Evolutionary conservation across 35 echinoderm and acorn worm genomes (phyloP).

Genomic region (Patiria miniata): DNA sequence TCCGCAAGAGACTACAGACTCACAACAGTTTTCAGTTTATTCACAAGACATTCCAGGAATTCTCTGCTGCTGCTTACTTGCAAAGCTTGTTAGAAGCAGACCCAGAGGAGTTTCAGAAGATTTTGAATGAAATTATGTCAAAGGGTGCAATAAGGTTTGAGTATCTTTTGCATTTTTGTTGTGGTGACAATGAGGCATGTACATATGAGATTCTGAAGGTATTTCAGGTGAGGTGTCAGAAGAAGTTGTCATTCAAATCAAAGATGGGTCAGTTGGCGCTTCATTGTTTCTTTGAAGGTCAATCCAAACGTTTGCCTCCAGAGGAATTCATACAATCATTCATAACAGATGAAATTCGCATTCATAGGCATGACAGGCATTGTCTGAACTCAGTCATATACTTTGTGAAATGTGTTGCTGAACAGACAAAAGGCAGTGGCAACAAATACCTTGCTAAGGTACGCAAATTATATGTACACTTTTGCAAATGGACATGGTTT

Average conservation of each 20-base stretch:
- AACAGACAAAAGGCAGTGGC: not conserved
- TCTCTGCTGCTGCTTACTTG: not conserved
- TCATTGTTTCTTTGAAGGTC: not conserved
- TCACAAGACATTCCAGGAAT: conserved; percentile 9
- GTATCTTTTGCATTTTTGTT: not conserved
- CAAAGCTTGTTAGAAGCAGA: not conserved
- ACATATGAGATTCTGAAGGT: not conserved
- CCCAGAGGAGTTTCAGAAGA: not conserved
- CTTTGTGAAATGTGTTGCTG: not conserved
- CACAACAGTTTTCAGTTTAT: not conserved
- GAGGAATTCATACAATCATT: not conserved
- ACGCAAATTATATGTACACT: not conserved
- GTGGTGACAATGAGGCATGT: not conserved
- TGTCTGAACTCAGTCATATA: not conserved
- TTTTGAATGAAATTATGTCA: not conserved
- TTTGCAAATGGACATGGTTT: not conserved
- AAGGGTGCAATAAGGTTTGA: not conserved
- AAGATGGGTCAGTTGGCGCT: not conserved
- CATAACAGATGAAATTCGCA: not conserved
- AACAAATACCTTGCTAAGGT: not conserved
- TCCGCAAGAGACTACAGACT: not conserved
- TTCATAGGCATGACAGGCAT: not conserved
- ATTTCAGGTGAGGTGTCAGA: not conserved
- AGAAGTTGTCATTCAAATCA: not conserved
- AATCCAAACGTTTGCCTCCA: not conserved